Percentiles rank a stretch among this genome's conserved stretches.
These are phyloP conservation scores for Drosophila murphyi DNA, from an alignment of 1,140 invertebrate genomes.

Conservation along the genomic window DNA sequence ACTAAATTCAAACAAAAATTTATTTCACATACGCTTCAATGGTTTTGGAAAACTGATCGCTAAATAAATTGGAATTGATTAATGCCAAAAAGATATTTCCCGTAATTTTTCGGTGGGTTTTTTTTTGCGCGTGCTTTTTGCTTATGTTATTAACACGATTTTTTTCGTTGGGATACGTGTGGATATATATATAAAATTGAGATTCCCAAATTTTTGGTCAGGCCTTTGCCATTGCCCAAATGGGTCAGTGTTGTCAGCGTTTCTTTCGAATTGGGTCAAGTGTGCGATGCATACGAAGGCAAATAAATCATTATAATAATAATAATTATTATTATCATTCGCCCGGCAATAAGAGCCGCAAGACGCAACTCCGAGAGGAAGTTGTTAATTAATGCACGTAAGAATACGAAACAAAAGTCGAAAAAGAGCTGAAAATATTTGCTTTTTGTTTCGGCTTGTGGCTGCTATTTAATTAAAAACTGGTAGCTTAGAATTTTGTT, in stretches of 20 bases:
- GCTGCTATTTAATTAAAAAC: constrained; percentile 65
- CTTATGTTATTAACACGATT: constrained; percentile 28
- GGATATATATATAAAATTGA: constrained; percentile 29
- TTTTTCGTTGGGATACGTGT: constrained; percentile 5
- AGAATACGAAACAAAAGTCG: constrained; percentile 19
- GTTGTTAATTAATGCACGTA: constrained; percentile 74
- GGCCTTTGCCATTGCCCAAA: constrained; percentile 37
- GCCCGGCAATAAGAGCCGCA: constrained; percentile 57
- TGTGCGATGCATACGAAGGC: constrained; percentile 67
- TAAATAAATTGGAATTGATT: constrained; percentile 18
- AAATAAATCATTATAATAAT: constrained; percentile 57
- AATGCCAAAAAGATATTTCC: constrained; percentile 18
- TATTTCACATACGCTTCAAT: constrained; percentile 3
- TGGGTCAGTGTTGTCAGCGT: constrained; percentile 69
- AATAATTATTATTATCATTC: constrained; percentile 72
- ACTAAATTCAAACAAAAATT: constrained; percentile 10
- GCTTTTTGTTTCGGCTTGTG: constrained; percentile 15
- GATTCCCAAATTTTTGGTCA: constrained; percentile 12
- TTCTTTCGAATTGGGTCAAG: constrained; percentile 71
- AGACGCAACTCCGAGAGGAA: constrained; percentile 55
- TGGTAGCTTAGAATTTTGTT: constrained; percentile 28
- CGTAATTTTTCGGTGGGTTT: neutral
- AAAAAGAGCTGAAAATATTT: constrained; percentile 55
- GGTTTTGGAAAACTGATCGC: neutral
- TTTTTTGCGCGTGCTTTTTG: constrained; percentile 22